Conservation (phyloP, 2,888 invertebrate genomes). For the Loripinus fragilis region DNA sequence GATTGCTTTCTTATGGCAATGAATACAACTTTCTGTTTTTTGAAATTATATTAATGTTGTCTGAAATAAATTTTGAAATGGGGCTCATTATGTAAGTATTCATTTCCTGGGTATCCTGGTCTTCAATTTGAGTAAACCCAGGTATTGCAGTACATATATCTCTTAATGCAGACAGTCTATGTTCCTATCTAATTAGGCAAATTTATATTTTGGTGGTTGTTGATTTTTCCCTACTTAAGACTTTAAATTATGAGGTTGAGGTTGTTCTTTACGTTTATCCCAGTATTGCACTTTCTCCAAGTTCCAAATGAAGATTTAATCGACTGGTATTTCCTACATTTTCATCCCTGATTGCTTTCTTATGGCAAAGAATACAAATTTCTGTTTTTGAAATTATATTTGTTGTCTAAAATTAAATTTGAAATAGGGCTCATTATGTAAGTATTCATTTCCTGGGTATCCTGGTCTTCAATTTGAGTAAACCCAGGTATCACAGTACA, state of each 20-base stretch:
- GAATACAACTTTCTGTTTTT: background rate
- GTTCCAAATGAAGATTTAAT: background rate
- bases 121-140: background rate
- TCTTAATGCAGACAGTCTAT: constrained; percentile 19
- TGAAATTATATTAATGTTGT: background rate
- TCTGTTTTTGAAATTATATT: background rate
- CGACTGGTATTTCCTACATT: constrained; percentile 1
- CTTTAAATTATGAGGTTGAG: too few relatives aligned
- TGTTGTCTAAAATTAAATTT: background rate
- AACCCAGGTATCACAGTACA: constrained; percentile 11
- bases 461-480: background rate
- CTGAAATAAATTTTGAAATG: background rate
- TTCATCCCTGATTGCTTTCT: background rate
- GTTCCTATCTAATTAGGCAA: background rate
- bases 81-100: background rate
- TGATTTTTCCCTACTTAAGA: too few relatives aligned
- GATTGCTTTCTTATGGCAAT: background rate
- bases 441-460: constrained; percentile 10
- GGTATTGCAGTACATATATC: constrained; percentile 10
- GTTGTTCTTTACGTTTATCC: too few relatives aligned
- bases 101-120: constrained; percentile 18
- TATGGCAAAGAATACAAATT: background rate
- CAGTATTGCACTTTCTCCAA: background rate
- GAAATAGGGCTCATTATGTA: background rate
- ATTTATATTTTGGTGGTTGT: background rate